Percentiles rank a stretch among this genome's conserved stretches.
Evolutionary conservation across 1,140 invertebrate species (phyloP).

Genomic region (Cotesia chilonis): DNA sequence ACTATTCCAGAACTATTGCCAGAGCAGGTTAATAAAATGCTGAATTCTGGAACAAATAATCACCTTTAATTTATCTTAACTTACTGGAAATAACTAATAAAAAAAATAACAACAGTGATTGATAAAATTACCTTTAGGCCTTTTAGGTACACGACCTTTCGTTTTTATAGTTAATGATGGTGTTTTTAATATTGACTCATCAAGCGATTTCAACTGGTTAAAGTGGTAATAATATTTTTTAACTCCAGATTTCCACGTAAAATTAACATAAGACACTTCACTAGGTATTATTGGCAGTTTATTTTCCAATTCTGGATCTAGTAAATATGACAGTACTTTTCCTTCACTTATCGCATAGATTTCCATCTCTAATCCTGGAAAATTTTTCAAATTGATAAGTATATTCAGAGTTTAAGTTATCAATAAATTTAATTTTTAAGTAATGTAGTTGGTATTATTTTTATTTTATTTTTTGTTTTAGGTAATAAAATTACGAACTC

Average conservation of each 20-base stretch:
- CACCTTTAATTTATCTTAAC: slow-evolving; percentile 33
- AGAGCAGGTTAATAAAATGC: slow-evolving; percentile 88
- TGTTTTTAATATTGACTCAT: slow-evolving; percentile 82
- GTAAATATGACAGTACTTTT: slow-evolving; percentile 81
- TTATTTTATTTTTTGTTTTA: not conserved
- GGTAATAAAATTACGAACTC: slow-evolving; percentile 49
- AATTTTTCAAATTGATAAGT: slow-evolving; percentile 35
- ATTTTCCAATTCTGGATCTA: slow-evolving; percentile 89
- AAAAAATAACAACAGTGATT: not conserved
- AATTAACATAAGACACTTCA: slow-evolving; percentile 89
- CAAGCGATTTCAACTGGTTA: slow-evolving; percentile 82
- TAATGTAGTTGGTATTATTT: too few species aligned
- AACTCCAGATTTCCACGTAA: slow-evolving; percentile 88
- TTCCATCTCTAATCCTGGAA: slow-evolving; percentile 82
- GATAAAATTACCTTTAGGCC: slow-evolving; percentile 76
- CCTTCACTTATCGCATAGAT: slow-evolving; percentile 89
- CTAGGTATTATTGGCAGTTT: slow-evolving; percentile 89
- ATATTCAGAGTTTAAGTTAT: too few species aligned
- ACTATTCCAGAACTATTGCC: slow-evolving; percentile 89
- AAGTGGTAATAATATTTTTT: slow-evolving; percentile 91
- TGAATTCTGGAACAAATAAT: slow-evolving; percentile 78
- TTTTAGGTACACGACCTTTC: slow-evolving; percentile 82
- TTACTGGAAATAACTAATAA: slow-evolving; percentile 21
- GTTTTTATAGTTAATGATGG: slow-evolving; percentile 88
- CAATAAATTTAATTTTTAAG: too few species aligned